phyloP scores from a whole-genome alignment of 2,797 vertebrate species.

The Squalus acanthias region DNA sequence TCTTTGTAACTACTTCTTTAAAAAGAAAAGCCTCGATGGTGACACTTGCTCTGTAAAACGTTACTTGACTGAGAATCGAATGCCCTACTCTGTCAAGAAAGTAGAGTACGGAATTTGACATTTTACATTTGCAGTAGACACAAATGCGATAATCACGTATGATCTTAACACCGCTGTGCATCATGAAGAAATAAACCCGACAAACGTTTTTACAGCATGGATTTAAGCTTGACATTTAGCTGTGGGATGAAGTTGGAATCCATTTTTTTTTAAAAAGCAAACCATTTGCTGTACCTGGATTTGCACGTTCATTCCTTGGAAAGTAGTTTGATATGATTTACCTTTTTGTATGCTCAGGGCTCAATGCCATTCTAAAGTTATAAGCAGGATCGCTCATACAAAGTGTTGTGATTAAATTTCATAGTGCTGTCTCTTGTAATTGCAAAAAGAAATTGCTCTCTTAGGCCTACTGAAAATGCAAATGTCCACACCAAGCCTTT shows the following conservation, averaged over 20 bases:
- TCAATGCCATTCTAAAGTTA: neutral
- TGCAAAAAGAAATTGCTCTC: neutral
- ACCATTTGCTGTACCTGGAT: neutral
- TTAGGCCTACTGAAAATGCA: neutral
- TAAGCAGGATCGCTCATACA: neutral
- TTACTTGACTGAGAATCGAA: neutral
- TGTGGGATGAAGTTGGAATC: neutral
- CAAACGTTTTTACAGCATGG: neutral
- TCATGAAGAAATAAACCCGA: neutral
- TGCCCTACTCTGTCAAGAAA: neutral
- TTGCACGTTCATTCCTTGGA: neutral
- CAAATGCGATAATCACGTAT: neutral
- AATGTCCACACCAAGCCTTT: neutral
- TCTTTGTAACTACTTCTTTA: neutral
- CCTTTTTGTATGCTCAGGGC: neutral
- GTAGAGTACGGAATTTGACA: neutral
- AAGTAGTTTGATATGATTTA: neutral
- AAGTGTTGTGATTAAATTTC: neutral
- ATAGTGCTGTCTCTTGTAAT: neutral
- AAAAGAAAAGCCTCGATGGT: neutral
- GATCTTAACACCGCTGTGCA: neutral
- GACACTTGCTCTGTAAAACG: neutral
- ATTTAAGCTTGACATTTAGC: conserved; percentile 9
- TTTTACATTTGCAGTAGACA: neutral
- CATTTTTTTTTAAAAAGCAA: neutral